Evolutionary conservation across 2,888 invertebrate species (phyloP).

Genomic region (Cantharis rufa): DNA sequence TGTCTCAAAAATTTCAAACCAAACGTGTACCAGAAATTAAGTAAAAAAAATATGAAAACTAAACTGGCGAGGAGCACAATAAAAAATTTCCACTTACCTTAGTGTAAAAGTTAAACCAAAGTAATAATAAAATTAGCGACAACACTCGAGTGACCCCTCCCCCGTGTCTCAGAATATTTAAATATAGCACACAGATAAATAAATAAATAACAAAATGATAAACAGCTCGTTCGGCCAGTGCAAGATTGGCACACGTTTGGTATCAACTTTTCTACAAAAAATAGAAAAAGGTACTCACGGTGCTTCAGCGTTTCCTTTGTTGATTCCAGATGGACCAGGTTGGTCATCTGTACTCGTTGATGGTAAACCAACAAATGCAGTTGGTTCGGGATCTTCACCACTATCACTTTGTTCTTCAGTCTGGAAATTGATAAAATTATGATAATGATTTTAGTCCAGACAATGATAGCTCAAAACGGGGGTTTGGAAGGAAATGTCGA

Average conservation of each 20-base stretch:
- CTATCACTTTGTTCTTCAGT: constrained; percentile 51
- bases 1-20: neutral
- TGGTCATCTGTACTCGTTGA: constrained; percentile 51
- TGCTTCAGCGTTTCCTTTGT: constrained; percentile 49
- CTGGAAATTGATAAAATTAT: constrained; percentile 35
- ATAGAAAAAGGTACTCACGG: constrained; percentile 50
- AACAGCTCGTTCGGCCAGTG: neutral
- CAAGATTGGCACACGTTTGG: constrained; percentile 13
- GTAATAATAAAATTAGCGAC: neutral
- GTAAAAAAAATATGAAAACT: neutral
- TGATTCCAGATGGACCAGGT: constrained; percentile 55
- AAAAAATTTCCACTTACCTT: constrained; percentile 5
- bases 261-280: constrained; percentile 20
- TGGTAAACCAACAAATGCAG: constrained; percentile 45
- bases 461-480: no score
- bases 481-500: no score
- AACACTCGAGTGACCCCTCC: neutral
- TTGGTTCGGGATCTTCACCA: constrained; percentile 44
- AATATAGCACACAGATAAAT: neutral
- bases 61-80: neutral
- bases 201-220: neutral
- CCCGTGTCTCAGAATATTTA: neutral
- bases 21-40: neutral
- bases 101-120: neutral
- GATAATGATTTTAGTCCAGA: no score